These are phyloP conservation scores for Uria lomvia DNA, from an alignment of 2,113 vertebrate species.

Conservation along the genomic window DNA sequence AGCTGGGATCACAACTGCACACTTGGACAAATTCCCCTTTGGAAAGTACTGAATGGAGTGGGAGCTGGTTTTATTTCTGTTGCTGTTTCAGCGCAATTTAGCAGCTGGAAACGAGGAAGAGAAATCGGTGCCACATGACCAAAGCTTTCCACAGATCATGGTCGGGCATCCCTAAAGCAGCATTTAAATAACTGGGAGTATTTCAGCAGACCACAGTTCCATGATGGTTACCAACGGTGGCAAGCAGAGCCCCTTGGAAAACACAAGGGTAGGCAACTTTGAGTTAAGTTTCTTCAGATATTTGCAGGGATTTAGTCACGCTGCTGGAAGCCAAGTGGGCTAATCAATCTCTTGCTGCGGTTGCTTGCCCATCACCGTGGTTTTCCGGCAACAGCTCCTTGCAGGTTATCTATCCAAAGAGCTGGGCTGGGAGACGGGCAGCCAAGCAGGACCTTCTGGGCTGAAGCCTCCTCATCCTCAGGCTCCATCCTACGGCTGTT, in stretches of 20 bases:
- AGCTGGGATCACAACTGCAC: background rate
- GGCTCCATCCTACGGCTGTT: background rate
- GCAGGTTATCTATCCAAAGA: fast-evolving
- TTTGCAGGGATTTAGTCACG: fast-evolving
- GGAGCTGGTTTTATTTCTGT: background rate
- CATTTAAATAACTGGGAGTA: background rate
- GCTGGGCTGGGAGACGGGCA: background rate
- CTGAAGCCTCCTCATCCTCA: background rate
- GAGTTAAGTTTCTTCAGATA: background rate
- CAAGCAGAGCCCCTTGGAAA: background rate
- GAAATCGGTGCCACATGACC: background rate
- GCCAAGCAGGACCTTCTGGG: background rate
- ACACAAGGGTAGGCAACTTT: background rate
- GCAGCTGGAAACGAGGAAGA: background rate
- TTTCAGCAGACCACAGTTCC: background rate
- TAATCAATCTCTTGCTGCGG: background rate
- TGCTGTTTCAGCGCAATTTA: background rate
- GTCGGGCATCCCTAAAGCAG: background rate
- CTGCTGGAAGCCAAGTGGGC: background rate
- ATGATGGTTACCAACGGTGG: background rate
- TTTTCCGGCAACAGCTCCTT: background rate
- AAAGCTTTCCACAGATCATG: background rate
- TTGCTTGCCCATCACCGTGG: background rate
- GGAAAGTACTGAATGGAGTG: background rate
- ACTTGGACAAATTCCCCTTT: background rate